These are phyloP conservation scores for Typhlichthys eigenmanni DNA, from an alignment of 2,797 vertebrate genomes.

Conservation along the genomic window DNA sequence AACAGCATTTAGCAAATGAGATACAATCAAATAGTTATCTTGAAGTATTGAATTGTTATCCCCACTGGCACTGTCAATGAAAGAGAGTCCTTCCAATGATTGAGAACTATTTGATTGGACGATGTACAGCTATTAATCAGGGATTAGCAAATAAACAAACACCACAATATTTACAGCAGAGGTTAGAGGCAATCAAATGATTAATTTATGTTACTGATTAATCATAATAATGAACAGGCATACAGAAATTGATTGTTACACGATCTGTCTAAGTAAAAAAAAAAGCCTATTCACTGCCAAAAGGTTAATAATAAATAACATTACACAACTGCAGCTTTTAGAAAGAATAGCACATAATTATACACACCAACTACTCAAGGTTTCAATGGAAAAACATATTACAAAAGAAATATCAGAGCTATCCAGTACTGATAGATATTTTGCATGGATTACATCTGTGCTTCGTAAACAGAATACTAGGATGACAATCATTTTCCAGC, in stretches of 20 bases:
- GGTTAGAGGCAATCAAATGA: conserved; percentile 64
- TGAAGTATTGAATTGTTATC: conserved; percentile 38
- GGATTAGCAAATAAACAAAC: conserved; percentile 68
- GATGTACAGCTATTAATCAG: conserved; percentile 63
- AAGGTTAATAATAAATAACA: conserved; percentile 73
- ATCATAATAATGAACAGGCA: conserved; percentile 47
- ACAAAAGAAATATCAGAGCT: conserved; percentile 53
- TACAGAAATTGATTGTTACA: conserved; percentile 61
- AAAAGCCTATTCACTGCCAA: conserved; percentile 65
- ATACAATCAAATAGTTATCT: conserved; percentile 65
- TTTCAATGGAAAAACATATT: conserved; percentile 54
- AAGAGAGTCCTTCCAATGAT: conserved; percentile 23
- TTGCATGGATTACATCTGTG: conserved; percentile 65
- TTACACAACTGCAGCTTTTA: conserved; percentile 67
- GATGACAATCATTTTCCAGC: conserved; percentile 24
- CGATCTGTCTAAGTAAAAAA: conserved; percentile 46
- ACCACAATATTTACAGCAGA: conserved; percentile 73
- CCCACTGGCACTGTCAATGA: conserved; percentile 37
- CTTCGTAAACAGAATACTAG: conserved; percentile 65
- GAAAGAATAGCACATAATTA: conserved; percentile 64
- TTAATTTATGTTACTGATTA: conserved; percentile 49
- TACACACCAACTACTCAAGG: conserved; percentile 49
- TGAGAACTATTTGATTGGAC: conserved; percentile 39
- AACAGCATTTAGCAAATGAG: conserved; percentile 50
- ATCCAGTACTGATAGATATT: conserved; percentile 44